Evolutionary conservation across 2,888 invertebrate genomes (phyloP), one percentile per base, ranked within the genome.

Genomic region (Lordiphosa andalusiaca): DNA sequence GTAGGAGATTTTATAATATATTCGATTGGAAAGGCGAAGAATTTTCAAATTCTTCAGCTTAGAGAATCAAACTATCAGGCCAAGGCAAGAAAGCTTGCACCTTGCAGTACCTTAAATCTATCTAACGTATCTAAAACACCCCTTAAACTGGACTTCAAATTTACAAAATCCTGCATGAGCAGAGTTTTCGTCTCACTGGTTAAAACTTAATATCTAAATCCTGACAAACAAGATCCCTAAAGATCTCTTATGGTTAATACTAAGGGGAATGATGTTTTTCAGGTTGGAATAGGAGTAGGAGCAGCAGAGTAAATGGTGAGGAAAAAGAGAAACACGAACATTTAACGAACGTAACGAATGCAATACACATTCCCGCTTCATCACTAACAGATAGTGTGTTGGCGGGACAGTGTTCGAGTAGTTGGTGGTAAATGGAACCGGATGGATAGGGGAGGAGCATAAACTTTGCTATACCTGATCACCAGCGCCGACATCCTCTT

Each of bases 401-500:
- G 53, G 21, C 13, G 12, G 30, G 42, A 10, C 30, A 9, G 42
- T 33, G 44, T 33, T 33, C 16, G 61, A 62, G 49, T 48, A 42
- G 39, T 36, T 48, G 54, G 54, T 13, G 40, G 42, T 16, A 2
- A 40, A 30, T 37, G 42, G 36, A 36, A 30, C 30, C 3, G 7
- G 49, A 38, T 64, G 60, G 40, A 6, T 40, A 7, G 3, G 13
- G 16, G 12, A 49, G 60, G 60, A 56, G 30, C 30, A 30, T 53
- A 56, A 61, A 38, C 46, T 56, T 63, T 68, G 67, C 63, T 78
- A 78, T 87, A 97, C 98, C 96, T 98, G 98, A 91, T 98, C 98
- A 91, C 98, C 98, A 89, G 98, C 98, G 91, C 98, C 98, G 90
- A 98, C 93, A 90, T 97, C 96, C 89, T 94, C 92, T 90, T 97